Conservation (phyloP, 2,113 vertebrate species). For the Cryptotis parvus region DNA sequence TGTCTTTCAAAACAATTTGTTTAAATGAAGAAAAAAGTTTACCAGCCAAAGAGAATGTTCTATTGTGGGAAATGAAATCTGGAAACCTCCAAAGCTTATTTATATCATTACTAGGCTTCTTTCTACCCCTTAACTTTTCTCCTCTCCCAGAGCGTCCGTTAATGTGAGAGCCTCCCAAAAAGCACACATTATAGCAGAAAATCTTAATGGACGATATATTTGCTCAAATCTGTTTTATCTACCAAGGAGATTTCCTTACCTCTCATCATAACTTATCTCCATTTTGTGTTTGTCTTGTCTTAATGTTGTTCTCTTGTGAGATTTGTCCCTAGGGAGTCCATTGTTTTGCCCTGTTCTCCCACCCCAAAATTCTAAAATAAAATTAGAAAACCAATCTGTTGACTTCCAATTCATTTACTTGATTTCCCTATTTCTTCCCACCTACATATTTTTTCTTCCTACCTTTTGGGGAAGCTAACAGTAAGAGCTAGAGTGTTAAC, state of each 20-base stretch:
- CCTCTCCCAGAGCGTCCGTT: constrained; percentile 77
- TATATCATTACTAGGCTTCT: constrained; percentile 75
- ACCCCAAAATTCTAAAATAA: constrained; percentile 51
- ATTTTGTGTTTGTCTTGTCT: neutral
- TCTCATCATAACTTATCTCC: constrained; percentile 50
- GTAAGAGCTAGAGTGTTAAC: too few species aligned
- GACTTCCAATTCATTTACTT: constrained; percentile 37
- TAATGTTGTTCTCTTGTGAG: constrained; percentile 37
- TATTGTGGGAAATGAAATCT: constrained; percentile 74
- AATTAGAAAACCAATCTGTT: constrained; percentile 55
- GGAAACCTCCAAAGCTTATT: constrained; percentile 79
- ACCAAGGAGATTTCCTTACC: constrained; percentile 62
- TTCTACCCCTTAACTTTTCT: constrained; percentile 80
- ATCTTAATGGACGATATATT: constrained; percentile 74
- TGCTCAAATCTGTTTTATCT: constrained; percentile 79
- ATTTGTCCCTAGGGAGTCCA: neutral
- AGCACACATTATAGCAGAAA: constrained; percentile 75
- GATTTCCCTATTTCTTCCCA: constrained; percentile 48
- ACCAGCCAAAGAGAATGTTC: constrained; percentile 67
- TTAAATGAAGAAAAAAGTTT: constrained; percentile 79
- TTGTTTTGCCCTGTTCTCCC: constrained; percentile 40
- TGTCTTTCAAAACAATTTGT: constrained; percentile 79
- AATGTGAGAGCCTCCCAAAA: constrained; percentile 80
- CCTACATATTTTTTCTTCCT: neutral
- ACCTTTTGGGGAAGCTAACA: constrained; percentile 11